These are phyloP conservation scores for Cryptomyrus ogoouensis DNA, from an alignment of 2,113 vertebrate genomes.

Conservation along the genomic window DNA sequence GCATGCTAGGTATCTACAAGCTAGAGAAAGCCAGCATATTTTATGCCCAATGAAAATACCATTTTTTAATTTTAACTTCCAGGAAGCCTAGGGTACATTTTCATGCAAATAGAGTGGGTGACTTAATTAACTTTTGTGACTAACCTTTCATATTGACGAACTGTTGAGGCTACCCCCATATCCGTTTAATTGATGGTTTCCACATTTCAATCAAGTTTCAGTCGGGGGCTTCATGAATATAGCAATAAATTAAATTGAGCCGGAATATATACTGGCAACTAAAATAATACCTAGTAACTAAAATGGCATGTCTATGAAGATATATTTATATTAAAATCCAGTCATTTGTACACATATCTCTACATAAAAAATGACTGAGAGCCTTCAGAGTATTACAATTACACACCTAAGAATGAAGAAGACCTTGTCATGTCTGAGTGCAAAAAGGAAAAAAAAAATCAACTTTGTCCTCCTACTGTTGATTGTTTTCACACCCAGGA, in stretches of 20 bases:
- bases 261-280: background rate
- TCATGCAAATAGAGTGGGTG: constrained; percentile 15
- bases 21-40: background rate
- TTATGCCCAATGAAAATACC: background rate
- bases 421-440: background rate
- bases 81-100: background rate
- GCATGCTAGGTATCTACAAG: background rate
- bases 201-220: background rate
- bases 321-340: background rate
- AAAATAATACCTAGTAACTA: background rate
- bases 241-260: background rate
- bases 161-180: background rate
- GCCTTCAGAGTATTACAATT: background rate
- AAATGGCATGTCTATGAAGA: background rate
- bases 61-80: background rate
- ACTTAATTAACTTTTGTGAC: constrained; percentile 12
- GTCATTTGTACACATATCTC: background rate
- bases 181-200: background rate
- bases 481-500: background rate
- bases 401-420: background rate
- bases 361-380: background rate
- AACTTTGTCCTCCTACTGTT: background rate
- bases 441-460: background rate
- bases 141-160: background rate
- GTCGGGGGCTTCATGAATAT: background rate